Conservation (phyloP, 2,888 invertebrate species). For the Abrostola tripartita region DNA sequence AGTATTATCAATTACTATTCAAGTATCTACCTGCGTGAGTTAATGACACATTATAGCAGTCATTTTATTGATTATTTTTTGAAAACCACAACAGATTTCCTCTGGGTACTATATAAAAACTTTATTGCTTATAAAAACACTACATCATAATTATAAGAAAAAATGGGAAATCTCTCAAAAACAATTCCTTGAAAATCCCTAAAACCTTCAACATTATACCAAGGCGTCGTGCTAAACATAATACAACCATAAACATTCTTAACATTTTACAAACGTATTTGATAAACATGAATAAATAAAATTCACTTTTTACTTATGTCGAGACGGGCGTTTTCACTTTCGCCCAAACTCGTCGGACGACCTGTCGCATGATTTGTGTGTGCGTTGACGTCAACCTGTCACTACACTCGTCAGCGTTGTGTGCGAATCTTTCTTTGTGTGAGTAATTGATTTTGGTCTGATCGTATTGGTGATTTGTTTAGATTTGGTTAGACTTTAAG, state of each 20-base stretch:
- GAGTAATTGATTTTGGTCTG: background rate
- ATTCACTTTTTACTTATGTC: slow-evolving; percentile 56
- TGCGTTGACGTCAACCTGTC: slow-evolving; percentile 44
- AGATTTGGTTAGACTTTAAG: background rate
- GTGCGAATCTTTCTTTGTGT: slow-evolving; percentile 11
- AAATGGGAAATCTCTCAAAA: background rate
- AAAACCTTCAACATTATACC: too few species aligned
- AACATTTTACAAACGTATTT: slow-evolving; percentile 28
- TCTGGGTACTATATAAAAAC: too few species aligned
- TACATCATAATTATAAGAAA: too few species aligned
- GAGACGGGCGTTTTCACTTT: slow-evolving; percentile 62
- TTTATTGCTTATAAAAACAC: too few species aligned
- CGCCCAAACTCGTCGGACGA: slow-evolving; percentile 60
- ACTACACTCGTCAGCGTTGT: slow-evolving; percentile 8
- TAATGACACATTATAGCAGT: too few species aligned
- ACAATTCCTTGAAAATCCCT: background rate
- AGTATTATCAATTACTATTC: too few species aligned
- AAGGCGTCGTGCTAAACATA: slow-evolving; percentile 2
- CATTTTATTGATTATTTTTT: too few species aligned
- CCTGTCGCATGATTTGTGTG: slow-evolving; percentile 51
- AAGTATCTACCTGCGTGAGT: too few species aligned
- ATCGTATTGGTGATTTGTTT: too few species aligned
- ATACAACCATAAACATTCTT: slow-evolving; percentile 29
- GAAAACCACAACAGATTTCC: too few species aligned
- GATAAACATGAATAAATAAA: slow-evolving; percentile 54